Percentiles rank a stretch among this genome's conserved stretches.
Evolutionary conservation across 2,888 invertebrate genomes (phyloP).

Genomic region (Masnerella sp.): DNA sequence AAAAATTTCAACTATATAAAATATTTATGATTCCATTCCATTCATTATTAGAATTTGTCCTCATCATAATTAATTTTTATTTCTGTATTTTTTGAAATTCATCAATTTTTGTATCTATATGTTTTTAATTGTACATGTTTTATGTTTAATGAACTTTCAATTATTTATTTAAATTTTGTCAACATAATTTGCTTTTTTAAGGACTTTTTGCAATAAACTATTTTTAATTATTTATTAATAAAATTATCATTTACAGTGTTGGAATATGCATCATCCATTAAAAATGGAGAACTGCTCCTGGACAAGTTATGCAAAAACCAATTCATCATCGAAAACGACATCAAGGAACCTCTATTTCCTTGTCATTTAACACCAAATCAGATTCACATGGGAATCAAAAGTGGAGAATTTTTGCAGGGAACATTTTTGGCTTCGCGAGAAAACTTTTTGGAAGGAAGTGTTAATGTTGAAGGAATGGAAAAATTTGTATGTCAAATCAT

Average conservation of each 20-base stretch:
- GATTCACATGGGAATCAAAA: slow-evolving; percentile 88
- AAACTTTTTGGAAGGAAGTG: slow-evolving; percentile 95
- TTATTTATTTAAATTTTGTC: not conserved
- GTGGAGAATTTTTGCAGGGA: slow-evolving; percentile 87
- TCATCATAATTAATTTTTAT: too few species aligned
- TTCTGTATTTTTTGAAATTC: too few species aligned
- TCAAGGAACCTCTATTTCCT: slow-evolving; percentile 86
- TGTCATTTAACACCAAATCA: slow-evolving; percentile 89
- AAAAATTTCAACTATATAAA: too few species aligned
- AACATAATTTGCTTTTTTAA: too few species aligned
- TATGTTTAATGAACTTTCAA: too few species aligned
- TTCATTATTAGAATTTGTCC: too few species aligned
- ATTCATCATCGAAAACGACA: slow-evolving; percentile 80
- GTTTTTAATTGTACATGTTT: too few species aligned
- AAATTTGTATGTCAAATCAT: slow-evolving; percentile 88
- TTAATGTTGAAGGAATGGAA: slow-evolving; percentile 88
- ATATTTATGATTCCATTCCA: too few species aligned
- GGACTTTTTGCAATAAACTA: not conserved
- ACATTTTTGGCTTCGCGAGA: slow-evolving; percentile 92
- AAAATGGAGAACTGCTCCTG: slow-evolving; percentile 83
- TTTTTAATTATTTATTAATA: slow-evolving; percentile 5
- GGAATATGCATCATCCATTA: slow-evolving; percentile 88
- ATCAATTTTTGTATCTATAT: too few species aligned
- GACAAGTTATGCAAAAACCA: slow-evolving; percentile 89
- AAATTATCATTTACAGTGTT: slow-evolving; percentile 78